Percentiles rank a stretch among this genome's conserved stretches.
Conservation (phyloP, 2,888 invertebrate species). For the Lycocerus yunnanus region DNA sequence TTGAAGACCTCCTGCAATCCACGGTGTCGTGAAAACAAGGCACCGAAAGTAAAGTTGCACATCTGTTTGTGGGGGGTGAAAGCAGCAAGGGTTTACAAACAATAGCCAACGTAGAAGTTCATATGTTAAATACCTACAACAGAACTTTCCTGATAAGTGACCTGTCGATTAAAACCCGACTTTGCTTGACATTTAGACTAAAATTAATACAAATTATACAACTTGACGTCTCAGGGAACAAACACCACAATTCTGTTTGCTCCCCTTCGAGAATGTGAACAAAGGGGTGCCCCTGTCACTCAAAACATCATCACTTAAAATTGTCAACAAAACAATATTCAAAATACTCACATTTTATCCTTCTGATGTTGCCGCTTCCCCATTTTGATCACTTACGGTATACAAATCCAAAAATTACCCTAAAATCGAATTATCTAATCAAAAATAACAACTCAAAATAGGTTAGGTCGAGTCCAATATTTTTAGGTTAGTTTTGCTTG, state of each 20-base stretch:
- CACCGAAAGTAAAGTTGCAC: too few species aligned
- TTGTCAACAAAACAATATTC: background rate
- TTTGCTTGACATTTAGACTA: background rate
- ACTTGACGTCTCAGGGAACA: background rate
- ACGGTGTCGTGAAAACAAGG: too few species aligned
- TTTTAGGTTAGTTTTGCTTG: background rate
- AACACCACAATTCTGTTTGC: background rate
- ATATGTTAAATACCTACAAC: background rate
- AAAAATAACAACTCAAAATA: background rate
- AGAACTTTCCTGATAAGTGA: background rate
- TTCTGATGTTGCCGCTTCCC: constrained; percentile 94
- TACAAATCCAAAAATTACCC: background rate
- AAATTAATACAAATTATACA: background rate
- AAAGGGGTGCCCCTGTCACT: background rate
- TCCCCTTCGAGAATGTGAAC: background rate
- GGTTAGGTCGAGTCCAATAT: background rate
- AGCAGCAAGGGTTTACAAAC: too few species aligned
- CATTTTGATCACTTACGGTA: constrained; percentile 63
- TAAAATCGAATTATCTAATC: background rate
- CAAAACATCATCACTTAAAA: background rate
- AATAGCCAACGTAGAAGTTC: too few species aligned
- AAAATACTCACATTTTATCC: constrained; percentile 79
- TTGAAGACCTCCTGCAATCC: too few species aligned
- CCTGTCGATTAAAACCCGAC: too few species aligned
- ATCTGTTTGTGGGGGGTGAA: too few species aligned